Percentiles rank a stretch among this genome's conserved stretches.
Evolutionary conservation across 2,113 vertebrate species (phyloP).

Genomic region (Sphaerodactylus townsendi): DNA sequence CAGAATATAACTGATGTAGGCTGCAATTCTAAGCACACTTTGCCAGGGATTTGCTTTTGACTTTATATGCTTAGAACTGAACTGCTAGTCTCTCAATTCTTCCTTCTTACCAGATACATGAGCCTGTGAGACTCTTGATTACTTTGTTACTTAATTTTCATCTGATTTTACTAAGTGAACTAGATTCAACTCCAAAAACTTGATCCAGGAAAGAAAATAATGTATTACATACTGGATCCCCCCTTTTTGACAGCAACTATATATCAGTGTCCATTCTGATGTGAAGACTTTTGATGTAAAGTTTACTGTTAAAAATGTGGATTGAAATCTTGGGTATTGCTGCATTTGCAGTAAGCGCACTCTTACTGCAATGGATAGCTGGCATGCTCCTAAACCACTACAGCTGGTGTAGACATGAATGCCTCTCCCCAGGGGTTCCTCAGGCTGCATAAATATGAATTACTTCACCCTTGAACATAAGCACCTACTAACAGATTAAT

Average conservation of each 20-base stretch:
- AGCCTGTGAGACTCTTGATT: background rate
- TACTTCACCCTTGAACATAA: background rate
- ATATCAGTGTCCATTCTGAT: background rate
- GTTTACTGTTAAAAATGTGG: background rate
- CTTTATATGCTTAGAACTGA: too few species aligned
- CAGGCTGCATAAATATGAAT: too few species aligned
- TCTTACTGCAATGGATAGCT: background rate
- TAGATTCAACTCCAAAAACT: background rate
- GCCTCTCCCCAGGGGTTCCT: too few species aligned
- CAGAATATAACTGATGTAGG: background rate
- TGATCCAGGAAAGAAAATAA: background rate
- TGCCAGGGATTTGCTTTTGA: too few species aligned
- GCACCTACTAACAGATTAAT: background rate
- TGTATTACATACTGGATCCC: background rate
- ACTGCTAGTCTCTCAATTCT: background rate
- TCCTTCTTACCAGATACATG: constrained; percentile 2
- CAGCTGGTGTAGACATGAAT: too few species aligned
- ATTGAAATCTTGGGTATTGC: background rate
- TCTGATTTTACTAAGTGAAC: background rate
- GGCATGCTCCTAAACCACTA: too few species aligned
- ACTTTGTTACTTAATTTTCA: background rate
- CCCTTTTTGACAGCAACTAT: background rate
- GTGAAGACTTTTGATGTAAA: too few species aligned
- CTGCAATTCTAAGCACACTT: too few species aligned
- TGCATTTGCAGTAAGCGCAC: background rate